These are phyloP conservation scores for Alces alces DNA, from an alignment of 2,113 vertebrate species.

Conservation along the genomic window DNA sequence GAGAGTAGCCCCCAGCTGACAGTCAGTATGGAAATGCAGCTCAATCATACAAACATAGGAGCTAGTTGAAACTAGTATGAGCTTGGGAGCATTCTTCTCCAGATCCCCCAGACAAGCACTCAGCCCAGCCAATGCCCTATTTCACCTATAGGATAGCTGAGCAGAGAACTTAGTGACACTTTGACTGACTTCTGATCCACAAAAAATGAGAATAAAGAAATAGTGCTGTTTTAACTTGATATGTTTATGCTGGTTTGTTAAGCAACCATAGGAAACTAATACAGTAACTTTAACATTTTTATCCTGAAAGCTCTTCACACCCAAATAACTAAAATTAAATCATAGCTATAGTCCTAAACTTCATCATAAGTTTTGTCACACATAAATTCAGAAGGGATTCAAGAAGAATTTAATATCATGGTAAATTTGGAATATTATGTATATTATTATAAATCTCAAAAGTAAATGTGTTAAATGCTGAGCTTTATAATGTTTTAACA, in stretches of 20 bases:
- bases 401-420: background rate
- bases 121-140: background rate
- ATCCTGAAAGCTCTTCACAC: background rate
- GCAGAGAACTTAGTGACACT: rapidly evolving
- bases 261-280: background rate
- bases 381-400: background rate
- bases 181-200: background rate
- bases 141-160: background rate
- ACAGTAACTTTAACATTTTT: background rate
- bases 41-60: too few relatives aligned
- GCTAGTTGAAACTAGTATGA: background rate
- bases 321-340: background rate
- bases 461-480: background rate
- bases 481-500: background rate
- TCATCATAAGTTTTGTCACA: background rate
- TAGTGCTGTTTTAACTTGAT: background rate
- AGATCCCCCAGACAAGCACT: background rate
- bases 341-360: background rate
- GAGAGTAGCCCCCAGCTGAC: background rate
- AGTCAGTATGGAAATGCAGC: background rate
- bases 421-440: background rate
- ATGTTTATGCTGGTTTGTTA: background rate
- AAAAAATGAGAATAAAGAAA: background rate
- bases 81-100: background rate
- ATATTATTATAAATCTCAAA: background rate